Conservation (phyloP, 2,113 vertebrate species). For the Artemisiospiza belli region DNA sequence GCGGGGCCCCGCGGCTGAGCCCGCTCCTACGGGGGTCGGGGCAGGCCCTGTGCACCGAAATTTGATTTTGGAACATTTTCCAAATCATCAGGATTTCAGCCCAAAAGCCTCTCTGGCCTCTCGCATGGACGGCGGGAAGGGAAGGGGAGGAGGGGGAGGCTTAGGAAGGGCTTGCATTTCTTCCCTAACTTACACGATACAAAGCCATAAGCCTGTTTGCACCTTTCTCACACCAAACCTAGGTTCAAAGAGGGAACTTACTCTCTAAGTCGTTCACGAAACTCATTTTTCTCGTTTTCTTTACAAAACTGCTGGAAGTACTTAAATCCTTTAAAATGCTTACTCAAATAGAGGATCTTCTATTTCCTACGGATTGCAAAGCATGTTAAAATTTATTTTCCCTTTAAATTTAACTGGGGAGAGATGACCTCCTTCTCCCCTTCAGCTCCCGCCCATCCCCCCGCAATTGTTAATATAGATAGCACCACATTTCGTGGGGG, state of each 20-base stretch:
- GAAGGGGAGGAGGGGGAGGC: too few relatives aligned
- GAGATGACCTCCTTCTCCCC: neutral
- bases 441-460: constrained; percentile 1
- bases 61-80: fast-evolving
- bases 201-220: neutral
- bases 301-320: neutral
- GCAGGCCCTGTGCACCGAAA: neutral
- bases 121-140: neutral
- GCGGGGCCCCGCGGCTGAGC: neutral
- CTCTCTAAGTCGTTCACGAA: neutral
- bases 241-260: neutral
- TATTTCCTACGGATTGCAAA: neutral
- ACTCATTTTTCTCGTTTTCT: neutral
- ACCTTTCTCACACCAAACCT: neutral
- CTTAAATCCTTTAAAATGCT: neutral
- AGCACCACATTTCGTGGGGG: neutral
- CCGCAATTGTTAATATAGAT: constrained; percentile 15
- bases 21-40: neutral
- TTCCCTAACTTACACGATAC: neutral
- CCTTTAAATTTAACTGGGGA: neutral
- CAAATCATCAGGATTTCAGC: neutral
- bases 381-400: neutral
- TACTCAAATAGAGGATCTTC: fast-evolving
- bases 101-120: neutral
- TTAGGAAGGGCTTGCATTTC: neutral